Percentiles rank a stretch among this genome's conserved stretches.
Conservation (phyloP, 2,113 vertebrate species). For the Cervus canadensis region DNA sequence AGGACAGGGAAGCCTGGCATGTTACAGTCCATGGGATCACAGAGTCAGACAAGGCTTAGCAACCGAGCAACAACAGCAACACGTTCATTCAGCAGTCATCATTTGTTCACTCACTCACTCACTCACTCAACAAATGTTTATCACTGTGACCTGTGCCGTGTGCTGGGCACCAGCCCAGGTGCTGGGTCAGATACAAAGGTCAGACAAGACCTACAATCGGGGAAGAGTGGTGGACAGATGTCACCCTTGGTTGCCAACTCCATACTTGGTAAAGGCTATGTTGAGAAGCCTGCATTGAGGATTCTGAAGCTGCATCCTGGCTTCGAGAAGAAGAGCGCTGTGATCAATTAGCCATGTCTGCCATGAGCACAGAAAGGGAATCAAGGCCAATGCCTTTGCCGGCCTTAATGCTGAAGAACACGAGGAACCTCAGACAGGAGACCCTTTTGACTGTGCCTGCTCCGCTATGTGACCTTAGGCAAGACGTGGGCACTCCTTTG, state of each 20-base stretch:
- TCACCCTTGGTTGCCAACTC: background rate
- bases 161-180: background rate
- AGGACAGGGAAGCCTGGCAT: background rate
- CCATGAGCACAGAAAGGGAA: background rate
- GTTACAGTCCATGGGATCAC: background rate
- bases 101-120: background rate
- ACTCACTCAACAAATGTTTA: background rate
- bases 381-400: rapidly evolving
- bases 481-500: background rate
- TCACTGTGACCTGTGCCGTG: background rate
- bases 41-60: background rate
- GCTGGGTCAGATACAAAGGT: background rate
- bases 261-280: too few relatives aligned
- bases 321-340: background rate
- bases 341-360: constrained; percentile 5
- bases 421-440: background rate
- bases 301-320: background rate
- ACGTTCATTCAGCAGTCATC: background rate
- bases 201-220: background rate
- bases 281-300: background rate
- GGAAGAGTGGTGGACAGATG: background rate
- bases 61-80: background rate
- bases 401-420: background rate
- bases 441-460: background rate
- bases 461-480: background rate